Evolutionary conservation across 2,888 invertebrate species (phyloP).

Genomic region (Brachyopa scutellaris): DNA sequence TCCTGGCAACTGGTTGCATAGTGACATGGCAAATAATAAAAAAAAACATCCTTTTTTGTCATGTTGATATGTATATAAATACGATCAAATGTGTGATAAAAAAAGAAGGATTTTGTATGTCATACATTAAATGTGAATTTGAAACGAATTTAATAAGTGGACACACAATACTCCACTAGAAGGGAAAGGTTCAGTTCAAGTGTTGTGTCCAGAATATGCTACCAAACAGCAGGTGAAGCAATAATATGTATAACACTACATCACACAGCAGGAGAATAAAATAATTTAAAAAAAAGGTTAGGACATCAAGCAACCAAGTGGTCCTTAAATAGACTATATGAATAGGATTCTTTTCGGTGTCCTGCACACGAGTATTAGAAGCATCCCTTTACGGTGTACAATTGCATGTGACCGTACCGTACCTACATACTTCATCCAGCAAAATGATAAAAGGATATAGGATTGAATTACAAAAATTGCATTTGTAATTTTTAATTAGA

Average conservation of each 20-base stretch:
- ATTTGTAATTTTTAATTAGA: constrained; percentile 59
- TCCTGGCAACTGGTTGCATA: constrained; percentile 55
- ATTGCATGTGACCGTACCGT: constrained; percentile 25
- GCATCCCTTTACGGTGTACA: constrained; percentile 42
- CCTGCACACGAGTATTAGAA: too few species aligned
- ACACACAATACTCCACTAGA: constrained; percentile 48
- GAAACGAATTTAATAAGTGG: constrained; percentile 59
- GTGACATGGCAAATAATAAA: constrained; percentile 39
- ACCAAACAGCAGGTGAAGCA: constrained; percentile 40
- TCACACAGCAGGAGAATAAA: background rate
- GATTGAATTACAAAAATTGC: constrained; percentile 61
- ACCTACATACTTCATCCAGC: background rate
- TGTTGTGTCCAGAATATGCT: constrained; percentile 44
- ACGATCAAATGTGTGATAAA: background rate
- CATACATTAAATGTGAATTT: constrained; percentile 3
- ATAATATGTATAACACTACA: background rate
- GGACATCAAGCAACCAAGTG: constrained; percentile 27
- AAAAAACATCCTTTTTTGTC: constrained; percentile 7
- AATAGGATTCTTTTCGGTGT: constrained; percentile 23
- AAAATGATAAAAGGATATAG: background rate
- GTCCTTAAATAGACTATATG: constrained; percentile 6
- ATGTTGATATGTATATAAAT: background rate
- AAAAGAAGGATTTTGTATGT: constrained; percentile 11
- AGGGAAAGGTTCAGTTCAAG: constrained; percentile 43
- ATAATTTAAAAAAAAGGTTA: too few species aligned